Conservation (phyloP, 2,797 vertebrate species). For the Chrysocyon brachyurus region DNA sequence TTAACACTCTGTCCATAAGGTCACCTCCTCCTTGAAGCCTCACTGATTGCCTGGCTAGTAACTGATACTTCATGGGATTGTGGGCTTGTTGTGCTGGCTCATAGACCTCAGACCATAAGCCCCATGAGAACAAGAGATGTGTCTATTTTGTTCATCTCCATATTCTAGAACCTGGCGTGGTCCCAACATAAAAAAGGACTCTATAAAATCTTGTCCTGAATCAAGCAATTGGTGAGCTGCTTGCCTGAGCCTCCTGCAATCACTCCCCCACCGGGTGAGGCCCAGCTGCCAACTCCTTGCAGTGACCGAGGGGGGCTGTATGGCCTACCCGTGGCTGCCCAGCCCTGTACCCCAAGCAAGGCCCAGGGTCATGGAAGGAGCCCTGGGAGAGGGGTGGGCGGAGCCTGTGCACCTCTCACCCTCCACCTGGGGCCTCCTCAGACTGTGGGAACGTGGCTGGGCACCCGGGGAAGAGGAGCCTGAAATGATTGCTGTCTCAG, state of each 20-base stretch:
- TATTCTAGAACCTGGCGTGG: too few species aligned
- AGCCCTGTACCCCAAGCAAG: slow-evolving; percentile 69
- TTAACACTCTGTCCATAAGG: background rate
- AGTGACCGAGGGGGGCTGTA: slow-evolving; percentile 65
- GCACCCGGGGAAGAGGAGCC: background rate
- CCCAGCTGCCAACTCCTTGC: slow-evolving; percentile 27
- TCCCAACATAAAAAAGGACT: background rate
- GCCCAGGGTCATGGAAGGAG: background rate
- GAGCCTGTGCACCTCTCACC: slow-evolving; percentile 53
- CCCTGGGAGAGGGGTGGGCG: slow-evolving; percentile 78
- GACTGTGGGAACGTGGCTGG: slow-evolving; percentile 30
- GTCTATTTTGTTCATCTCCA: background rate
- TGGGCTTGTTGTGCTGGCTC: slow-evolving; percentile 57
- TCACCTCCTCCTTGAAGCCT: background rate
- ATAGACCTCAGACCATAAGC: background rate
- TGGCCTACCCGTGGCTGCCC: slow-evolving; percentile 64
- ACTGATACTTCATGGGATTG: background rate
- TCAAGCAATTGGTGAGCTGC: slow-evolving; percentile 37
- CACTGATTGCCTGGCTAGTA: background rate
- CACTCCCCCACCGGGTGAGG: slow-evolving; percentile 59
- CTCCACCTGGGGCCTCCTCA: background rate
- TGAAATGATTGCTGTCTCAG: background rate
- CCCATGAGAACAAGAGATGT: accelerated
- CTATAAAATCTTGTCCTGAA: accelerated
- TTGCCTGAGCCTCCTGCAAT: slow-evolving; percentile 75